These are phyloP conservation scores for Lampropteryx suffumata DNA, from an alignment of 2,888 invertebrate species.

Conservation along the genomic window DNA sequence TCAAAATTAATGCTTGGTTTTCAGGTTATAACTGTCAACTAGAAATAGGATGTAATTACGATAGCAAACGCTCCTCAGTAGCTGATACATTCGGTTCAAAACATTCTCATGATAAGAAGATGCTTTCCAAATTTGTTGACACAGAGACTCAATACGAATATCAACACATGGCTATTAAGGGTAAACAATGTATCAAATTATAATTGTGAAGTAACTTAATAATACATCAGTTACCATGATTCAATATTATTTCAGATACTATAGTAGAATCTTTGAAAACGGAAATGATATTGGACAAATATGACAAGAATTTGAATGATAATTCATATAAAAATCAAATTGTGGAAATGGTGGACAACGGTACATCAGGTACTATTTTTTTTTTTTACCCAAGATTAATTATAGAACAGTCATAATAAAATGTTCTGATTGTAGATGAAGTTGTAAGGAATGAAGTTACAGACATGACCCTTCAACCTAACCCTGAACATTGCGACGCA, in stretches of 20 bases:
- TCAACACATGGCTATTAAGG: background rate
- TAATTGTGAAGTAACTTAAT: background rate
- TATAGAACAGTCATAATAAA: conserved; percentile 12
- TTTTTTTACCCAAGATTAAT: background rate
- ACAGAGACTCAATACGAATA: conserved; percentile 1
- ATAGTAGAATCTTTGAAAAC: conserved; percentile 7
- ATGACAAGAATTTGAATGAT: background rate
- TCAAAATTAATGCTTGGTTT: background rate
- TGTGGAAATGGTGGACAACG: conserved; percentile 38
- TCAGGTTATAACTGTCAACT: conserved; percentile 32
- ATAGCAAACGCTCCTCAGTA: conserved; percentile 7
- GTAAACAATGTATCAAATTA: background rate
- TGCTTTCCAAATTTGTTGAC: conserved; percentile 9
- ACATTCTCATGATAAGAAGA: background rate
- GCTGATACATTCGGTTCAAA: conserved; percentile 2
- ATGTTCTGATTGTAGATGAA: conserved; percentile 47
- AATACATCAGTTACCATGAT: background rate
- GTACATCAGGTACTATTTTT: conserved; percentile 49
- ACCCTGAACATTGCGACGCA: conserved; percentile 46
- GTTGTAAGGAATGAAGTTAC: conserved; percentile 42
- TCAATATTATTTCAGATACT: conserved; percentile 13
- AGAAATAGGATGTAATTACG: conserved; percentile 9
- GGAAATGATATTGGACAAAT: conserved; percentile 1
- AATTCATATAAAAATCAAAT: conserved; percentile 8
- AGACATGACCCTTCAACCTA: conserved; percentile 50